Base-by-base conservation (phyloP, 2,113 vertebrate species). In the Ornithorhynchus anatinus region DNA sequence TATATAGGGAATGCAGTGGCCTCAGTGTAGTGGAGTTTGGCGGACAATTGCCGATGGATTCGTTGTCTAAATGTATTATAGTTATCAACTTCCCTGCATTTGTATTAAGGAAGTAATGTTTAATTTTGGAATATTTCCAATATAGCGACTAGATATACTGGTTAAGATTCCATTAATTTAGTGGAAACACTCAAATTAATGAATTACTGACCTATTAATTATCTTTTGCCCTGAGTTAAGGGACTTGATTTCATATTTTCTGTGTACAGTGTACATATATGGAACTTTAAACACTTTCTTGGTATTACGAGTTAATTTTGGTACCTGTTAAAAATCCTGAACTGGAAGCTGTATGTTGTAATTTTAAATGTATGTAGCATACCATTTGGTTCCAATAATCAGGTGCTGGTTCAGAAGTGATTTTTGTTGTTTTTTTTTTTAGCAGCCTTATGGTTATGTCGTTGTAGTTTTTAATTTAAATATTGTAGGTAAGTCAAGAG, bases 321-420 rank as follows among this genome's bases (percentile, higher is more conserved):
- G 37, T 65, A 2, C 48, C 51, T 63, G 17, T 53, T 38, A 44
- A 57, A 79, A 69, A 11, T 56, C 9, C 51, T 23, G 17, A 22
- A 38, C 29, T 57, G 47, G 22, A 50, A 22, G 29, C 42, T 22
- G 39, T 43, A 35, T 14, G 6, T 33, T 48, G 29, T 5, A 29
- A 20, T 43, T 60, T 10, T 67, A 54, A 47, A 37, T 56, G 11
- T 44, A 32, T 27, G 36, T 53, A 33, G 20, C 20, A 22, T 15
- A 40, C 33, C 44, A n/a, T 42, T 45, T 53, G 54, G 17, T 70
- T 69, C 54, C 36, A 58, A 20, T 50, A 69, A 44, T 64, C 25
- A 40, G 32, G 17, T 48, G 42, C 56, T 75, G 69, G 42, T 53
- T 70, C 42, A 62, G 50, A 71, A 54, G 71, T 50, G 33, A 66